Percentiles rank a stretch among this genome's conserved stretches.
phyloP scores from a whole-genome alignment of 2,888 invertebrate species.

The Andrena haemorrhoa region DNA sequence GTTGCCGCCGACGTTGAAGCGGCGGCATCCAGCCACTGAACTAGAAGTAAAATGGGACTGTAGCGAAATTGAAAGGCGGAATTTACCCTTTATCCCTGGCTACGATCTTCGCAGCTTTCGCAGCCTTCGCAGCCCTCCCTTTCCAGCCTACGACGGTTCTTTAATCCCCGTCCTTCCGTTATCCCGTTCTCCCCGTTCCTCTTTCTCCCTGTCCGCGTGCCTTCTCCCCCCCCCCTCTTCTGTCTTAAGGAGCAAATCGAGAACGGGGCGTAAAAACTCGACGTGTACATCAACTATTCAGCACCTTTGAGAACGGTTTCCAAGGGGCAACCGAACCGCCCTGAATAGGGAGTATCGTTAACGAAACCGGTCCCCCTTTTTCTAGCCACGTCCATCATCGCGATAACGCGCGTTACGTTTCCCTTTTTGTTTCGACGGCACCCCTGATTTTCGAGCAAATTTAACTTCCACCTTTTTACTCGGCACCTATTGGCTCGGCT shows the following conservation, averaged over 20 bases:
- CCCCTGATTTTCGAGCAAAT: slow-evolving; percentile 17
- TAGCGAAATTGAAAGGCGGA: slow-evolving; percentile 77
- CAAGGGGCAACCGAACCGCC: slow-evolving; percentile 11
- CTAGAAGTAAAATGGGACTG: slow-evolving; percentile 76
- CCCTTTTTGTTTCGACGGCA: neutral
- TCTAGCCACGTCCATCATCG: slow-evolving; percentile 8
- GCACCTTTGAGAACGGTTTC: slow-evolving; percentile 42
- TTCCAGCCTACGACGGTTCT: slow-evolving; percentile 43
- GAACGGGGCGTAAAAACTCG: slow-evolving; percentile 36
- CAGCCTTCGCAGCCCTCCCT: slow-evolving; percentile 21
- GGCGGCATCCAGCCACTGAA: slow-evolving; percentile 67
- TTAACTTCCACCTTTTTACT: slow-evolving; percentile 3
- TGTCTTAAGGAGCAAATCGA: slow-evolving; percentile 51
- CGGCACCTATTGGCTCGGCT: neutral
- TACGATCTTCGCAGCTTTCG: slow-evolving; percentile 52
- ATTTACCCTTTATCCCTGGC: slow-evolving; percentile 72
- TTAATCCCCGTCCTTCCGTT: slow-evolving; percentile 8
- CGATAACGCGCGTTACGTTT: slow-evolving; percentile 2
- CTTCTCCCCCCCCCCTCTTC: no score
- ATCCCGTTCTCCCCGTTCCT: neutral
- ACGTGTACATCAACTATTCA: slow-evolving; percentile 47
- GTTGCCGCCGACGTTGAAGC: slow-evolving; percentile 60
- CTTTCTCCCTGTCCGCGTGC: neutral
- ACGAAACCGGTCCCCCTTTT: slow-evolving; percentile 21
- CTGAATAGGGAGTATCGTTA: slow-evolving; percentile 29